A percentile compares a stretch with the other conserved stretches of the same genome.
These are phyloP conservation scores for Thymallus thymallus DNA, from an alignment of 2,113 vertebrate genomes.

Conservation along the genomic window DNA sequence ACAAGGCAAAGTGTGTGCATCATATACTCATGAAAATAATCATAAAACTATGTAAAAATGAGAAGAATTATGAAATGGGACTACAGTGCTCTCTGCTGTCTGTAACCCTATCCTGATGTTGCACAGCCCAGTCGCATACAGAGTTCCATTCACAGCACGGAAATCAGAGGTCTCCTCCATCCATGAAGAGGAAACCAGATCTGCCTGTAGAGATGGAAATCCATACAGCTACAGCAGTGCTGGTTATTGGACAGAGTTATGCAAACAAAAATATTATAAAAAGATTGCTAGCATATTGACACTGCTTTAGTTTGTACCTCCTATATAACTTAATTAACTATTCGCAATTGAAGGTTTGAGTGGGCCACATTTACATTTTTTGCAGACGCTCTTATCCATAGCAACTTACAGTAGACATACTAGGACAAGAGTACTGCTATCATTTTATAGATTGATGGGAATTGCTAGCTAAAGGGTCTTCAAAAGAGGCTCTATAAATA, in stretches of 20 bases:
- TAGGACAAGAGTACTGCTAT: not conserved
- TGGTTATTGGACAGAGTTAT: not conserved
- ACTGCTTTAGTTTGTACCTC: no score
- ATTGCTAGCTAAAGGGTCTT: not conserved
- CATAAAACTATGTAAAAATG: not conserved
- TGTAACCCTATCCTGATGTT: constrained; percentile 1
- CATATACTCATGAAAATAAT: no score
- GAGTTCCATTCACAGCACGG: not conserved
- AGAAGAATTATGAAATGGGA: not conserved
- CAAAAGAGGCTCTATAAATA: constrained; percentile 18
- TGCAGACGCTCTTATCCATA: no score
- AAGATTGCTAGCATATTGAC: not conserved
- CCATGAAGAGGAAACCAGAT: constrained; percentile 5
- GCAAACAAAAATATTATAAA: not conserved
- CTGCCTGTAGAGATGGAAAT: not conserved
- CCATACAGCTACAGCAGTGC: not conserved
- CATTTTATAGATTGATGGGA: not conserved
- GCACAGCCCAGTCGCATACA: not conserved
- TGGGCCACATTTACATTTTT: not conserved
- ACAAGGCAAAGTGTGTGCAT: no score
- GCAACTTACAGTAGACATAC: not conserved
- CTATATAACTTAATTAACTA: no score
- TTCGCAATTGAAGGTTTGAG: not conserved
- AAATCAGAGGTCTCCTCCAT: not conserved
- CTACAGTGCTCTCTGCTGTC: not conserved